Base-by-base conservation (phyloP, 2,113 vertebrate genomes). In the Axis porcinus region DNA sequence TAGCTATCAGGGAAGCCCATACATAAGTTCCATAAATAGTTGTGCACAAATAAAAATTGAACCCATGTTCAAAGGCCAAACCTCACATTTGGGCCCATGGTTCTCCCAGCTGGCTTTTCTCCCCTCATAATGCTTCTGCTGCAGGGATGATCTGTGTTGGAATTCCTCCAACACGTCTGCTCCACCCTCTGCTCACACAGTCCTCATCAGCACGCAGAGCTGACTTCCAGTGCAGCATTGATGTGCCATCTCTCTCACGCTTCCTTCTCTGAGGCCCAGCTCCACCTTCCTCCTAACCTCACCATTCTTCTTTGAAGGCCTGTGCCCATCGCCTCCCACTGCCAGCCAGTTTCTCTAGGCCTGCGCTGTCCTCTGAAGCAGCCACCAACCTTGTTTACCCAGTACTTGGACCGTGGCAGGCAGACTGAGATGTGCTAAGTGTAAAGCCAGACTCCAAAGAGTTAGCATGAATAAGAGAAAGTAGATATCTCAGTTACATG, bases 21-120 rank as follows among this genome's bases (percentile, higher is more conserved):
- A 74, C 23, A 74, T 40, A 74, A 74, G 3, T 76, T 67, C 87
- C 23, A 57, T 64, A 85, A 94, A 54, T 86, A 93, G 50, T 40
- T 91, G 16, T 54, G 15, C 21, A 6, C 47, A 1, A 84, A 40
- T 54, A 25, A 85, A 83, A 70, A 83, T 28, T 33, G 60, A 81
- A 62, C 47, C 45, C 25, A 7, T 16, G 9, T 64, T 76, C 78
- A 67, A 79, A 94, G 58, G 25, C 45, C 79, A 84, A 27, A 57
- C 40, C 23, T 16, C 5, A 1, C 19, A 5, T 12, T 55, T 54
- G 15, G 25, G n/a, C 25, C 81, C 55, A 30, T 33, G 11, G 36
- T 58, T 30, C 21, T 45, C 62, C 23, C 16, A 33, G 25, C 27
- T 52, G 14, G 16, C 30, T 94, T 96, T 28, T 43, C 28, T 94